Evolutionary conservation across 2,888 invertebrate genomes (phyloP), one percentile per base, ranked within the genome.

Genomic region (Drosophila birchii): DNA sequence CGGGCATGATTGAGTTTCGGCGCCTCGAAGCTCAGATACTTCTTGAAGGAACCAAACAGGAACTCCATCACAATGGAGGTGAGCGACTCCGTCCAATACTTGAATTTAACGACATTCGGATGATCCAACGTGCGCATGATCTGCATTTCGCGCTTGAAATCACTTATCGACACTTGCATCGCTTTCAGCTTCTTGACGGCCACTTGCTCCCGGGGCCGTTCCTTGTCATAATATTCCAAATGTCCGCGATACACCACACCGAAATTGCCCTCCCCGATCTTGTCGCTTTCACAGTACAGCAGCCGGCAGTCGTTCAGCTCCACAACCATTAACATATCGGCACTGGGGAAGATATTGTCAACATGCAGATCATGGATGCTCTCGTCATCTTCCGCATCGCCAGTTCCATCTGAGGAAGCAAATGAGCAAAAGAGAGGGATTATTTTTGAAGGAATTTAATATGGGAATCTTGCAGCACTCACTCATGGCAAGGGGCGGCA

Each of bases 11-110:
- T 93, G 1, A 97, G 93, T 80, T 94, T 94, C 82, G 96, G 95
- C 23, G 47, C 29, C 39, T 95, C 94, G 23, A 54, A 69, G 86
- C 96, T 94, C 71, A 98, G 93, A 92, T 97, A 97, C 90, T 95
- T 95, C 85, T 96, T 94, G 72, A 98, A 94, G 0, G 97, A 97
- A 39, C 97, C 97, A 80, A 96, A 95, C 8, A 98, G 94, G 89
- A 95, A 98, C 93, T 98, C 98, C 98, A 98, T 98, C 12, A 98
- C 96, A 63, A 98, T 94, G 64, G 95, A 95, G 16, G 96, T 94
- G 0, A 96, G 96, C 78, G 96, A 95, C 83, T 96, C 95, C 81
- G 96, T 94, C 36, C 96, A 96, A 23, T 96, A 97, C 67, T 96
- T 94, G 81, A 98, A 97, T 93, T 96, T 95, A 0, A 98, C 97